Base-by-base conservation (phyloP, 2,113 vertebrate species). In the Sinocyclocheilus grahami region DNA sequence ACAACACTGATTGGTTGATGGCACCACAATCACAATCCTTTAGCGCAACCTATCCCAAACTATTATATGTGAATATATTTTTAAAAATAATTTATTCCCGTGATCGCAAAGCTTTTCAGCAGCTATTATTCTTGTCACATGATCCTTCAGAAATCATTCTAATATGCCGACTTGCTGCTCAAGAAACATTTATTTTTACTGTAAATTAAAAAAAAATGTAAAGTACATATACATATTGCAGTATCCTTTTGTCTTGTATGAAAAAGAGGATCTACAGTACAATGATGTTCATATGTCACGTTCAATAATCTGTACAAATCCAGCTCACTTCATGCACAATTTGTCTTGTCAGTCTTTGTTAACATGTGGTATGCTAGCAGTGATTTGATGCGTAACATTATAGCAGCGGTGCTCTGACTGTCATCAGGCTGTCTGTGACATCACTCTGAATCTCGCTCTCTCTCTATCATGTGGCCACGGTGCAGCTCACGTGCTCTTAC, bases 391-490 rank as follows among this genome's bases (percentile, higher is more conserved):
- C 3, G 18, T 30, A 33, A n/a, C 51, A 37, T 55, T 55, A 78
- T 27, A 33, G 30, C 14, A 78, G 76, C 51, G 20, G 27, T 55
- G 46, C 76, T 55, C 27, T 78, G 76, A 11, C 18, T 71, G 78
- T 30, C 63, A 13, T 1, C 27, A 55, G 80, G 85, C 84, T 67
- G 83, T 84, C 65, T 85, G 83, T 86, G 62, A 83, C 78, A 85
- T 88, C 65, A 13, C 51, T 10, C 84, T 82, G 46, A 9, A 46
- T 37, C 39, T 46, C 27, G 27, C 30, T 33, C 65, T 10, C 9
- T 48, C 42, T 42, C 42, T 37, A 37, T 37, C 37, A 37, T 37
- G 37, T 5, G 5, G 37, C 37, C 37, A 37, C 37, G 5, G 37
- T 4, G 5, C 37, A 46, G 42, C 42, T 46, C 55, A 22, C 58